phyloP scores from a whole-genome alignment of 2,888 invertebrate species.

The Cheilosia pagana region DNA sequence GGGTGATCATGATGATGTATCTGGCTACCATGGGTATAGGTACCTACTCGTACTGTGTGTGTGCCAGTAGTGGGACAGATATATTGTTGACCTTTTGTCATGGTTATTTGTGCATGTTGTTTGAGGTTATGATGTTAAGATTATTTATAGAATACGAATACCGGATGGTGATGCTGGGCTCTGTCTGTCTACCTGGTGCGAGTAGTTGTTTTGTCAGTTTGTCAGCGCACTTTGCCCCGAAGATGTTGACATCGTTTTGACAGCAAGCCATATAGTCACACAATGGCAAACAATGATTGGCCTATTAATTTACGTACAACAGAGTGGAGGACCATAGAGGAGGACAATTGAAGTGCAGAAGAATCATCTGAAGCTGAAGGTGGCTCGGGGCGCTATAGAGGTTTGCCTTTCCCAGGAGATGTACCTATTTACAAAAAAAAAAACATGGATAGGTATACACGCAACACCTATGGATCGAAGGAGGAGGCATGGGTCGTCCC shows the following conservation, averaged over 20 bases:
- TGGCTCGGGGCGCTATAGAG: no score
- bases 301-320: constrained; percentile 53
- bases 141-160: constrained; percentile 75
- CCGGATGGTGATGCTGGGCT: constrained; percentile 47
- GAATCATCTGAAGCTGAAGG: no score
- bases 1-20: constrained; percentile 60
- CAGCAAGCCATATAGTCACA: constrained; percentile 50
- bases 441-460: no score
- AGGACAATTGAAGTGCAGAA: no score
- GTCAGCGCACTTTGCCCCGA: constrained; percentile 24
- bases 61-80: constrained; percentile 37
- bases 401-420: no score
- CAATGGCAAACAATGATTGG: constrained; percentile 61
- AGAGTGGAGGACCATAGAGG: no score
- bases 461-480: no score
- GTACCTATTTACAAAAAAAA: no score
- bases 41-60: no score
- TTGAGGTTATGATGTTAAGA: constrained; percentile 75
- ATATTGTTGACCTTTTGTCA: constrained; percentile 75
- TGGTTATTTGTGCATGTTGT: constrained; percentile 74
- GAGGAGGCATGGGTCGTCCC: no score
- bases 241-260: constrained; percentile 70
- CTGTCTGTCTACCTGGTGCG: constrained; percentile 29
- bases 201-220: neutral
- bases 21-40: constrained; percentile 15